Conservation (phyloP, 2,888 invertebrate species). For the Acanthosoma haemorrhoidale region DNA sequence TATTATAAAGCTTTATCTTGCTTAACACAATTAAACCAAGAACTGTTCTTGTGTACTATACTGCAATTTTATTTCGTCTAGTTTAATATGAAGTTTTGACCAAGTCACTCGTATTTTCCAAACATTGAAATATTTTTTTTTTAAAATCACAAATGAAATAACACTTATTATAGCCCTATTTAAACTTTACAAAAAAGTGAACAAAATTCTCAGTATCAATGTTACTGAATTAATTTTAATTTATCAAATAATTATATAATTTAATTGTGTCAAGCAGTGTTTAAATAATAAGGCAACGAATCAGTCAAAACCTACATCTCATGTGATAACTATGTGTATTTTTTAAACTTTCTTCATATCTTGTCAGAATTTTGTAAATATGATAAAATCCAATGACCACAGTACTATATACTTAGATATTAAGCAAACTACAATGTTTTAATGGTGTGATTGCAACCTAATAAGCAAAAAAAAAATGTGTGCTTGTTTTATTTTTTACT, state of each 20-base stretch:
- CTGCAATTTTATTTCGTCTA: too few relatives aligned
- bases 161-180: too few relatives aligned
- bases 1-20: neutral
- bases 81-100: too few relatives aligned
- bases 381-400: neutral
- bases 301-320: conserved; percentile 23
- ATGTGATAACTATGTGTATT: neutral
- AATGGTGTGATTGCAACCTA: conserved; percentile 36
- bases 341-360: neutral
- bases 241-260: too few relatives aligned
- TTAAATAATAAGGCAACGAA: neutral
- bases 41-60: too few relatives aligned
- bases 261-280: neutral
- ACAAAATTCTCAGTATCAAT: too few relatives aligned
- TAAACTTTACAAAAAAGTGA: too few relatives aligned
- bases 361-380: neutral
- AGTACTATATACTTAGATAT: neutral
- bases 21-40: neutral
- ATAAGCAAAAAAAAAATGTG: conserved; percentile 30
- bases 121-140: too few relatives aligned
- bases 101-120: too few relatives aligned
- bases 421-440: conserved; percentile 2
- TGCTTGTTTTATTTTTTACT: conserved; percentile 37
- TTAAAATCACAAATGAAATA: too few relatives aligned
- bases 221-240: too few relatives aligned